Conservation (phyloP, 2,797 vertebrate species). For the Euthynnus affinis region DNA sequence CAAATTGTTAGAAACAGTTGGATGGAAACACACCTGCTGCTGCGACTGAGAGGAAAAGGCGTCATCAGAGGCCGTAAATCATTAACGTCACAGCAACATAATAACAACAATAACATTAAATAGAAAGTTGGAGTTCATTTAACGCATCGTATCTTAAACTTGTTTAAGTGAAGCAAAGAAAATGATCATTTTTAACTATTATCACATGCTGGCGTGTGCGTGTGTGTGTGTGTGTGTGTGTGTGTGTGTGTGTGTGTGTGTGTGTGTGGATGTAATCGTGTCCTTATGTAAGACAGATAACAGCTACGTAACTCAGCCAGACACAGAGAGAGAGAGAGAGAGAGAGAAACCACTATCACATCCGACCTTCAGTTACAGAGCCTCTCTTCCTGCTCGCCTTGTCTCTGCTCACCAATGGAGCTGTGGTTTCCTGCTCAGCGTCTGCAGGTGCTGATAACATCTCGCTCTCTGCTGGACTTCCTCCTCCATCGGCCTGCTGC, state of each 20-base stretch:
- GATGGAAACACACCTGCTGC: too few species aligned
- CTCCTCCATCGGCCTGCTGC: conserved; percentile 79
- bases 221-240: neutral
- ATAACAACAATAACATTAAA: too few species aligned
- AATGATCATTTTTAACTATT: neutral
- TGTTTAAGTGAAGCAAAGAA: neutral
- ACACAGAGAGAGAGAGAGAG: conserved; percentile 36
- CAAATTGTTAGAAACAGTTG: too few species aligned
- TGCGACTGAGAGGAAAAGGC: too few species aligned
- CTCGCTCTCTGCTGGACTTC: conserved; percentile 86
- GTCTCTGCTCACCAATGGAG: conserved; percentile 67
- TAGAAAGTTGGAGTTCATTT: too few species aligned
- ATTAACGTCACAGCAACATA: too few species aligned
- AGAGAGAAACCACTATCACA: conserved; percentile 48
- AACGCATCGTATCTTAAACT: too few species aligned
- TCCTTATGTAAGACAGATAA: conserved; percentile 67
- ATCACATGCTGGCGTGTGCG: too few species aligned
- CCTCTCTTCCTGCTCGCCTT: conserved; percentile 61
- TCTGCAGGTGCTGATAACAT: conserved; percentile 90
- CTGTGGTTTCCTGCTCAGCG: conserved; percentile 88
- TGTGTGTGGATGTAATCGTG: conserved; percentile 43
- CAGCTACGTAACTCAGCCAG: conserved; percentile 55
- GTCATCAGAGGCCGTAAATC: too few species aligned
- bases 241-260: conserved; percentile 5
- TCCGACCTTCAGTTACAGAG: conserved; percentile 63